Percentiles rank a stretch among this genome's conserved stretches.
Conservation (phyloP, 2,888 invertebrate genomes). For the Tetanocera ferruginea region DNA sequence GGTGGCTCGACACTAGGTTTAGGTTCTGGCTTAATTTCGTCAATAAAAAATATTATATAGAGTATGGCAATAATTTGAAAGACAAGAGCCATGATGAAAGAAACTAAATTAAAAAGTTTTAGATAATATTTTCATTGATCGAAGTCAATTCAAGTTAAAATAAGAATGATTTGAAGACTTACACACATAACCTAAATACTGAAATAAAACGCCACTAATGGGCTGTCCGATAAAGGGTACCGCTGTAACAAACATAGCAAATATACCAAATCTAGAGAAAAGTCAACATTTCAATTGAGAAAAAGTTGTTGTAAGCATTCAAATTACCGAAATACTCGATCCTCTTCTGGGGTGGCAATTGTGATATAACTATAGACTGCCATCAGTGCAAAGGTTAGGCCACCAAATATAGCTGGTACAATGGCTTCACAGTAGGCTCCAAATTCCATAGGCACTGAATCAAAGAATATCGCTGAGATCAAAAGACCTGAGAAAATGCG, state of each 20-base stretch:
- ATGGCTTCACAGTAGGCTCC: conserved; percentile 66
- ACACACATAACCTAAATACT: conserved; percentile 65
- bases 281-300: too few relatives aligned
- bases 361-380: conserved; percentile 69
- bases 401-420: conserved; percentile 67
- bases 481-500: conserved; percentile 59
- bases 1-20: conserved; percentile 45
- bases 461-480: conserved; percentile 67
- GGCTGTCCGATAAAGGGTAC: conserved; percentile 65
- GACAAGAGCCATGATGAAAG: conserved; percentile 62
- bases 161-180: conserved; percentile 42
- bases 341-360: conserved; percentile 66
- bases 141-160: not conserved
- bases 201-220: conserved; percentile 63
- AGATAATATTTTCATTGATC: not conserved
- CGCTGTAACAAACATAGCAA: conserved; percentile 65
- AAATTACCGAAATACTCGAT: conserved; percentile 64
- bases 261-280: conserved; percentile 64
- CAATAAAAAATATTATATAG: conserved; percentile 65
- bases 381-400: conserved; percentile 67
- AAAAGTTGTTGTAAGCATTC: too few relatives aligned
- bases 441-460: conserved; percentile 67
- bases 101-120: conserved; percentile 54
- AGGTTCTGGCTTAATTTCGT: conserved; percentile 57
- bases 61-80: conserved; percentile 66